Percentiles rank a stretch among this genome's conserved stretches.
These are phyloP conservation scores for Sebastes glaucus DNA, from an alignment of 2,797 vertebrate genomes.

Conservation along the genomic window DNA sequence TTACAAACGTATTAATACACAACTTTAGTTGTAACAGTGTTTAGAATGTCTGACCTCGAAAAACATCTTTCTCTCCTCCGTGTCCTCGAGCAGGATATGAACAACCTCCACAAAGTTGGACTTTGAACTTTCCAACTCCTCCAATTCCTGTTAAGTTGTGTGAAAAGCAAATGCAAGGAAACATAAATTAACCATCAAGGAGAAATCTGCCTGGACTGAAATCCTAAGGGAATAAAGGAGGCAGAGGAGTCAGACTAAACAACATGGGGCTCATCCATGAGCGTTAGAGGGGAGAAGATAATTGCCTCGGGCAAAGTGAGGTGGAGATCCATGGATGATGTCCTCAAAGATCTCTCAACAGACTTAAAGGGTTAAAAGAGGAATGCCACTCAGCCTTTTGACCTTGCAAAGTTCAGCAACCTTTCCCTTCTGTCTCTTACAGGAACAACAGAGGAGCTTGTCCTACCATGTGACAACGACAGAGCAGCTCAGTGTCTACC, in stretches of 20 bases:
- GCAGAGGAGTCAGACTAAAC: slow-evolving; percentile 4
- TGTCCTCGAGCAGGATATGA: slow-evolving; percentile 17
- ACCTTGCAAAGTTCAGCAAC: too few species aligned
- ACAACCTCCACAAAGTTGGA: slow-evolving; percentile 17
- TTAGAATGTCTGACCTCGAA: neutral
- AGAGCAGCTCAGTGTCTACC: too few species aligned
- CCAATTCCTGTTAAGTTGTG: slow-evolving; percentile 7
- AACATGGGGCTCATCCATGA: neutral
- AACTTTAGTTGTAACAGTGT: neutral
- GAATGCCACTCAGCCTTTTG: neutral
- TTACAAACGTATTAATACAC: neutral
- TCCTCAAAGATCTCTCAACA: neutral
- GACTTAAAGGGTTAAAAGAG: neutral
- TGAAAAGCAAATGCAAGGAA: neutral
- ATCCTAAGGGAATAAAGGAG: neutral
- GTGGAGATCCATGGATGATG: neutral
- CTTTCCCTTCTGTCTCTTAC: neutral
- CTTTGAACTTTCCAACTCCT: slow-evolving; percentile 27
- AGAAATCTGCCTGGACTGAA: neutral
- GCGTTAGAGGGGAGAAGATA: neutral
- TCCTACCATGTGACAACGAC: too few species aligned
- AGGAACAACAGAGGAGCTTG: too few species aligned
- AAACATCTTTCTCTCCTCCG: neutral
- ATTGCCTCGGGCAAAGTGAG: neutral
- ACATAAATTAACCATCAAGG: too few species aligned